Evolutionary conservation across 1,140 invertebrate species (phyloP).

Genomic region (Oncopeltus fasciatus): DNA sequence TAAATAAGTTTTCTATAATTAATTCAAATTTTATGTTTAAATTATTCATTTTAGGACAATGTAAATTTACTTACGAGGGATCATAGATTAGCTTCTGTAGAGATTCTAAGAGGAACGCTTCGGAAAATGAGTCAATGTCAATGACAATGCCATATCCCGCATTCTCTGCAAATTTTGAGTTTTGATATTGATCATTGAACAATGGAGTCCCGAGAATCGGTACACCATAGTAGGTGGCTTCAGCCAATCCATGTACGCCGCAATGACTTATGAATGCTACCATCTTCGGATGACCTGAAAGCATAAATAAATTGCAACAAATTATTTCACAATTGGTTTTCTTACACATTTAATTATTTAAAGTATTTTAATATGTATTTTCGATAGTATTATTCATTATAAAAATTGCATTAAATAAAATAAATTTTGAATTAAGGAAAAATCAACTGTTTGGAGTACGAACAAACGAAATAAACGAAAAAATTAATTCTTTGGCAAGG

Average conservation of each 20-base stretch:
- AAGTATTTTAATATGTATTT: background rate
- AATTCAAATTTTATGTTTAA: background rate
- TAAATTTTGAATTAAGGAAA: background rate
- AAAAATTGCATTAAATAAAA: background rate
- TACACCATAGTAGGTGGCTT: slow-evolving; percentile 33
- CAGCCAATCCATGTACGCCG: slow-evolving; percentile 32
- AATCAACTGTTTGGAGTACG: background rate
- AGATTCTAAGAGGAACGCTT: background rate
- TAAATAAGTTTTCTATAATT: background rate
- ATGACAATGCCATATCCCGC: background rate
- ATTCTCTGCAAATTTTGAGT: background rate
- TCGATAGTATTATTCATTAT: background rate
- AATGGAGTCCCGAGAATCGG: slow-evolving; percentile 36
- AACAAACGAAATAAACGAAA: too few relatives aligned
- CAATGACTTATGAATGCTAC: slow-evolving; percentile 31
- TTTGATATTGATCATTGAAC: slow-evolving; percentile 29
- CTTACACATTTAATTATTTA: background rate
- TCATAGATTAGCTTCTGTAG: background rate
- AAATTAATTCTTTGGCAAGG: too few relatives aligned
- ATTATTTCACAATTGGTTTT: background rate
- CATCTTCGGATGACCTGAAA: slow-evolving; percentile 26
- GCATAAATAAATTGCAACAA: background rate
- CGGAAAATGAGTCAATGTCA: background rate
- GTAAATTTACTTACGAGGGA: background rate
- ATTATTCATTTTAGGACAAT: background rate